Percentiles rank a stretch among this genome's conserved stretches.
Conservation (phyloP, 2,113 vertebrate species). For the Stomatorhinus ivindoensis region DNA sequence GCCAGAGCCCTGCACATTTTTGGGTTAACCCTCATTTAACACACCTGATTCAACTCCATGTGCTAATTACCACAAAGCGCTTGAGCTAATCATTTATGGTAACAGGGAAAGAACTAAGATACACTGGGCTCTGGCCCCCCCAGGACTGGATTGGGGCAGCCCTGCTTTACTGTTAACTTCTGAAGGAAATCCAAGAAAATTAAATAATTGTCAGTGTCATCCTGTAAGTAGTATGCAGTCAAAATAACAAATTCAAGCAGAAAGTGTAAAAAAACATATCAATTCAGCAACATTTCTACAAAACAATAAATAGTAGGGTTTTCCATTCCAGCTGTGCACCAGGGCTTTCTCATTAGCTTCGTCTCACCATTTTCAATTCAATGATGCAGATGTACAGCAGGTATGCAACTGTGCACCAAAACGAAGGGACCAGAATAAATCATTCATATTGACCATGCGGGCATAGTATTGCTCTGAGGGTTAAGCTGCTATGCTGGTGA, state of each 20-base stretch:
- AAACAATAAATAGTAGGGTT: background rate
- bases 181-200: background rate
- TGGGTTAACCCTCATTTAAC: no score
- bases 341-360: background rate
- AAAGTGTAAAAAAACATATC: background rate
- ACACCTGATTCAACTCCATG: no score
- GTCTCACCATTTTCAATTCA: background rate
- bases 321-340: constrained; percentile 37
- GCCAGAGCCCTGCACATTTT: no score
- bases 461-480: background rate
- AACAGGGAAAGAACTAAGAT: no score
- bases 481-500: background rate
- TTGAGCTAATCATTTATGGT: no score
- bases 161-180: background rate
- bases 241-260: background rate
- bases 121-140: no score
- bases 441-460: background rate
- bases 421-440: background rate
- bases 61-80: no score
- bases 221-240: background rate
- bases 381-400: background rate
- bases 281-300: background rate
- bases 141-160: no score
- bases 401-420: background rate
- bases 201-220: background rate